Evolutionary conservation across 2,888 invertebrate species (phyloP).

Genomic region (Rhynchonema sp.): DNA sequence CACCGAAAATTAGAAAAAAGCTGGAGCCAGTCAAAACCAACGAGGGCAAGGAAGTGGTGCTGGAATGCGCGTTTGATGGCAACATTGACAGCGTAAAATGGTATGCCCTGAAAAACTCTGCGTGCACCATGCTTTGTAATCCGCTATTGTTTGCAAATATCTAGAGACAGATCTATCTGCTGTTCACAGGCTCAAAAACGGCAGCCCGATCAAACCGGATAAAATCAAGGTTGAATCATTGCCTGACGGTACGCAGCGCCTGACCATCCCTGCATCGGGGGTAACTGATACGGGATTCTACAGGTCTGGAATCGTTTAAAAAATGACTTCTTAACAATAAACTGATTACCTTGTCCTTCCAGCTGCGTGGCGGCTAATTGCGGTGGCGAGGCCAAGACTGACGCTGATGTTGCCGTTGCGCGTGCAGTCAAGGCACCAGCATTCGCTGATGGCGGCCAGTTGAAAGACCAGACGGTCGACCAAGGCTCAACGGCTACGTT

Average conservation of each 20-base stretch:
- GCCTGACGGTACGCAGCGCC: slow-evolving; percentile 46
- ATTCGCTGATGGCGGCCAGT: background rate
- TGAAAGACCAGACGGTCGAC: background rate
- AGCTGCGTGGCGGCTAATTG: slow-evolving; percentile 44
- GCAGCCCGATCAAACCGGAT: slow-evolving; percentile 8
- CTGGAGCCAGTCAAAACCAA: slow-evolving; percentile 25
- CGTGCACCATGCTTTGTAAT: no score
- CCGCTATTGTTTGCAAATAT: no score
- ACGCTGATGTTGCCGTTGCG: slow-evolving; percentile 36
- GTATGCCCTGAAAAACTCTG: no score
- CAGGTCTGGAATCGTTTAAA: no score
- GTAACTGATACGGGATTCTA: slow-evolving; percentile 50
- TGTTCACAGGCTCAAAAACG: background rate
- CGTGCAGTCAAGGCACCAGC: background rate
- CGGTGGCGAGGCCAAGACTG: slow-evolving; percentile 54
- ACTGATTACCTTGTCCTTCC: no score
- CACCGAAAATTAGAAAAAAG: slow-evolving; percentile 28
- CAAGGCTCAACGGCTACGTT: background rate
- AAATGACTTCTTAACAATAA: no score
- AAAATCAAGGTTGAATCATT: slow-evolving; percentile 9
- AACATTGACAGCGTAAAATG: slow-evolving; percentile 6
- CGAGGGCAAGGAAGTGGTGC: slow-evolving; percentile 66
- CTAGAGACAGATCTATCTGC: background rate
- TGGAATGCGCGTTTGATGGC: slow-evolving; percentile 43
- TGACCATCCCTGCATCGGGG: slow-evolving; percentile 62